phyloP scores from a whole-genome alignment of 2,797 vertebrate genomes.

The Squalus acanthias region DNA sequence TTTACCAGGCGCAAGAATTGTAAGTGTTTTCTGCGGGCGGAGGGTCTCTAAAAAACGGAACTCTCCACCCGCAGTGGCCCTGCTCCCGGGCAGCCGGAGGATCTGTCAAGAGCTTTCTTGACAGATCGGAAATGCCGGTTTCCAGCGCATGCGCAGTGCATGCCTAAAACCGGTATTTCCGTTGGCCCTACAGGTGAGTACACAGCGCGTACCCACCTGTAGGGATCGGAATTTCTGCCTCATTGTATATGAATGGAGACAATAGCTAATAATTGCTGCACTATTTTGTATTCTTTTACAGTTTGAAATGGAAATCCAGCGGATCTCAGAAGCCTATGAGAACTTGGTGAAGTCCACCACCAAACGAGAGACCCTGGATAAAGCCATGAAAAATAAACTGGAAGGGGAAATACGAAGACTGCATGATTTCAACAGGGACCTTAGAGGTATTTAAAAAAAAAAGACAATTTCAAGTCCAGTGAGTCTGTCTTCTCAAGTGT shows the following conservation, averaged over 20 bases:
- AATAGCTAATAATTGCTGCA: neutral
- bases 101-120: too few relatives aligned
- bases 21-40: too few relatives aligned
- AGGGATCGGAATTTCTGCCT: too few relatives aligned
- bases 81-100: too few relatives aligned
- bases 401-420: slow-evolving; percentile 77
- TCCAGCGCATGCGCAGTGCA: too few relatives aligned
- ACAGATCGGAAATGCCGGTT: too few relatives aligned
- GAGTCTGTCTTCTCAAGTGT: neutral
- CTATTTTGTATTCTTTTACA: slow-evolving; percentile 49
- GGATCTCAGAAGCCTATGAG: slow-evolving; percentile 75
- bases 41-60: too few relatives aligned
- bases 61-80: too few relatives aligned
- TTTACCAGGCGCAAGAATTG: too few relatives aligned
- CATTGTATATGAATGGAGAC: neutral
- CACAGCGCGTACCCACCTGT: too few relatives aligned
- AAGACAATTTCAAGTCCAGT: neutral
- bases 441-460: slow-evolving; percentile 59
- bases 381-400: slow-evolving; percentile 72
- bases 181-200: too few relatives aligned
- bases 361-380: slow-evolving; percentile 74
- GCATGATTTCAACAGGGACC: slow-evolving; percentile 77
- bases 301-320: slow-evolving; percentile 74
- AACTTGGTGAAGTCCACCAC: slow-evolving; percentile 71
- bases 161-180: too few relatives aligned